Percentiles rank a stretch among this genome's conserved stretches.
These are phyloP conservation scores for Alloscopus bannaensis DNA, from an alignment of 2,888 invertebrate species.

Conservation along the genomic window DNA sequence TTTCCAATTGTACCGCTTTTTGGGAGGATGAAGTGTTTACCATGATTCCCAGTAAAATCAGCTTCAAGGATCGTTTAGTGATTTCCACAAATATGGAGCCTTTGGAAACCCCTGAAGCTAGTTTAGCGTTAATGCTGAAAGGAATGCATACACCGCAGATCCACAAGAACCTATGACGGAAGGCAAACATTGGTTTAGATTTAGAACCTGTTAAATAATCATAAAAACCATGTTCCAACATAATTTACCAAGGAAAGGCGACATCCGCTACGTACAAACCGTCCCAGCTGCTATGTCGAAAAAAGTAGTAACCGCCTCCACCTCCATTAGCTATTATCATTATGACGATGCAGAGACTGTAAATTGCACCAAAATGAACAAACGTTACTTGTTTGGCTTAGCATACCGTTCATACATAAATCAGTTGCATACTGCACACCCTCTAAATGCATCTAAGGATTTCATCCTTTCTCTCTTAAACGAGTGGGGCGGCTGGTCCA, in stretches of 20 bases:
- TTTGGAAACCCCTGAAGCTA: slow-evolving; percentile 80
- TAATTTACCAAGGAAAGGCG: slow-evolving; percentile 88
- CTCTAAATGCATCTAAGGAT: slow-evolving; percentile 74
- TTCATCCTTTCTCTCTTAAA: slow-evolving; percentile 73
- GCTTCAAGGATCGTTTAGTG: slow-evolving; percentile 83
- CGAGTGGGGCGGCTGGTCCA: too few species aligned
- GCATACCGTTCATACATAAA: background rate
- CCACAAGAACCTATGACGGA: slow-evolving; percentile 86
- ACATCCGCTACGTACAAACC: slow-evolving; percentile 93
- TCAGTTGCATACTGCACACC: slow-evolving; percentile 68
- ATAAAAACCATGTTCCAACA: too few species aligned
- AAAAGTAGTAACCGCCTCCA: slow-evolving; percentile 86
- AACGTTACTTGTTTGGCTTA: background rate
- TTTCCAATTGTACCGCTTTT: slow-evolving; percentile 77
- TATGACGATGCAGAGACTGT: slow-evolving; percentile 86
- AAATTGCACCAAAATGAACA: slow-evolving; percentile 55
- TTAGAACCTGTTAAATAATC: background rate
- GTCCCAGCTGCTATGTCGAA: slow-evolving; percentile 95
- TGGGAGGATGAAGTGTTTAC: slow-evolving; percentile 80
- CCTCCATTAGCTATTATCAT: slow-evolving; percentile 96
- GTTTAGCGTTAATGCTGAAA: slow-evolving; percentile 85
- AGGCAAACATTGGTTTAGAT: background rate
- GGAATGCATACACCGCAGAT: slow-evolving; percentile 98
- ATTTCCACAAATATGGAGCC: slow-evolving; percentile 80
- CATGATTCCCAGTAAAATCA: slow-evolving; percentile 86